Conservation (phyloP, 2,888 invertebrate species). For the Norana najaformis region DNA sequence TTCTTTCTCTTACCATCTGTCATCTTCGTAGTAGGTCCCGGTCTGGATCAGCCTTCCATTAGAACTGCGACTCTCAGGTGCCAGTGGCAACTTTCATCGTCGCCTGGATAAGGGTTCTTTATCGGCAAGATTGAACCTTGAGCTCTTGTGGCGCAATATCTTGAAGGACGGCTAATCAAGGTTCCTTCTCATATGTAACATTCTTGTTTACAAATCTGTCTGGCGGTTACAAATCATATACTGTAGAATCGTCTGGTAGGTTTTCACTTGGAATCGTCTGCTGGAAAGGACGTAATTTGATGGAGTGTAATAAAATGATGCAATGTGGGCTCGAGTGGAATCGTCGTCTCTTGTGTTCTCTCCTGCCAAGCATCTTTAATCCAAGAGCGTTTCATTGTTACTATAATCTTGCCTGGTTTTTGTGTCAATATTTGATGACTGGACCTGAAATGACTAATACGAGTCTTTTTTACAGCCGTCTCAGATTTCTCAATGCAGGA, state of each 20-base stretch:
- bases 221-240: neutral
- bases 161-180: neutral
- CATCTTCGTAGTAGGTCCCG: neutral
- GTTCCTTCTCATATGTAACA: neutral
- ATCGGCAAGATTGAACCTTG: neutral
- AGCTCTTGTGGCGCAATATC: conserved; percentile 5
- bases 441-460: neutral
- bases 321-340: neutral
- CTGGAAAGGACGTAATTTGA: neutral
- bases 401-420: neutral
- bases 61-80: neutral
- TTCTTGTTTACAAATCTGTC: neutral
- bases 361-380: neutral
- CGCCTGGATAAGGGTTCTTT: neutral
- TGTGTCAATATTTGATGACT: neutral
- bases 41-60: neutral
- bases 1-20: neutral
- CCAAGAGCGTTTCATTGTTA: neutral
- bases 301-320: neutral
- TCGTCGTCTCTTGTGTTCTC: neutral
- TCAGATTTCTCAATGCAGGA: neutral
- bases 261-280: neutral
- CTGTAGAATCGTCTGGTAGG: neutral
- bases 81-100: neutral
- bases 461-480: neutral